These are phyloP conservation scores for Lasioglossum marginatum DNA, from an alignment of 2,888 invertebrate species.

Conservation along the genomic window DNA sequence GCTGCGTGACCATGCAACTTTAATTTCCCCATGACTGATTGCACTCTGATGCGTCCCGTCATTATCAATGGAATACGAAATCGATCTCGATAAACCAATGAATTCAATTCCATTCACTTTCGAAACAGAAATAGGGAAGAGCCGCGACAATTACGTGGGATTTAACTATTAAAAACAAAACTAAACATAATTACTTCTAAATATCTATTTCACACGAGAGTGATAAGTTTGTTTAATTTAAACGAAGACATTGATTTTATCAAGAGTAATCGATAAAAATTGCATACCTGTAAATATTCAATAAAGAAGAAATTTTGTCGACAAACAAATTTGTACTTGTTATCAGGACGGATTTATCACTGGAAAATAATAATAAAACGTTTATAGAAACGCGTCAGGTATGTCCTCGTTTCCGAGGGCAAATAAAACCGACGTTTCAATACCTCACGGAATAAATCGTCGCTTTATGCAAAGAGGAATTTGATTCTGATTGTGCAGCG, in stretches of 20 bases:
- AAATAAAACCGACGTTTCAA: background rate
- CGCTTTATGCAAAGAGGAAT: background rate
- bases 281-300: background rate
- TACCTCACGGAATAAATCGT: background rate
- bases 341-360: background rate
- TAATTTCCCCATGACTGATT: conserved; percentile 9
- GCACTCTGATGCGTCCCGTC: background rate
- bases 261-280: background rate
- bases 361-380: background rate
- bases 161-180: background rate
- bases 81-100: conserved; percentile 10
- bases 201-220: background rate
- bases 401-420: background rate
- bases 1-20: conserved; percentile 34
- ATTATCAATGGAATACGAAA: conserved; percentile 26
- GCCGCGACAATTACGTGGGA: background rate
- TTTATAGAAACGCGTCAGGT: background rate
- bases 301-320: background rate
- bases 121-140: background rate
- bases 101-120: background rate
- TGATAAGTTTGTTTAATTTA: background rate
- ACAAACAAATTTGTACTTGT: background rate
- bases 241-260: background rate
- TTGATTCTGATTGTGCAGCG: background rate
- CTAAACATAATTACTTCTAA: background rate